Conservation (phyloP, 1,140 invertebrate genomes). For the Scaptomyza pallida region DNA sequence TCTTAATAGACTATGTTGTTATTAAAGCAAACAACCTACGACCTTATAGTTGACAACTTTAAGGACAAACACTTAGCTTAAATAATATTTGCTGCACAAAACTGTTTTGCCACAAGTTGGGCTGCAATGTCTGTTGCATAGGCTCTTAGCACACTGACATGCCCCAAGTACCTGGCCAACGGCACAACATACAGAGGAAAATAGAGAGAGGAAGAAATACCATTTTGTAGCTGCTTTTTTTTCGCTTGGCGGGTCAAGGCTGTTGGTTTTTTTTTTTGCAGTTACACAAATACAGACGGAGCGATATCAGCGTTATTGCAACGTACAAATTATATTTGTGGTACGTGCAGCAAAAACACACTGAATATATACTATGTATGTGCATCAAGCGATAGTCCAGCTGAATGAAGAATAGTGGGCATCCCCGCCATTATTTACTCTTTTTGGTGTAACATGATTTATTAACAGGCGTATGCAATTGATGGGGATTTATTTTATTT, state of each 20-base stretch:
- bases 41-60: neutral
- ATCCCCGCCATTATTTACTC: neutral
- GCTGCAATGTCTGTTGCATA: slow-evolving; percentile 20
- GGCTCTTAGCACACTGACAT: slow-evolving; percentile 28
- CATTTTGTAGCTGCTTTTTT: no score
- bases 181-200: neutral
- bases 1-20: neutral
- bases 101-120: slow-evolving; percentile 1
- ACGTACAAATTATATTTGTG: slow-evolving; percentile 28
- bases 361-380: neutral
- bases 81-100: slow-evolving; percentile 55
- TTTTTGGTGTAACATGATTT: slow-evolving; percentile 7
- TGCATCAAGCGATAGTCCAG: slow-evolving; percentile 16
- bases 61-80: slow-evolving; percentile 54
- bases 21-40: neutral
- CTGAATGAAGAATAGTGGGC: neutral
- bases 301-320: slow-evolving; percentile 37
- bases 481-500: neutral
- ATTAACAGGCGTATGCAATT: slow-evolving; percentile 18
- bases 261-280: slow-evolving; percentile 30
- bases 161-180: slow-evolving; percentile 30
- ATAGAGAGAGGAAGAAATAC: neutral
- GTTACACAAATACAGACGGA: slow-evolving; percentile 2
- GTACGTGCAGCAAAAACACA: slow-evolving; percentile 21
- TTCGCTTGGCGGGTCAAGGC: slow-evolving; percentile 43